These are phyloP conservation scores for Zoroaster sp. DNA, from an alignment of 53 echinoderm and acorn worm genomes.

Conservation along the genomic window DNA sequence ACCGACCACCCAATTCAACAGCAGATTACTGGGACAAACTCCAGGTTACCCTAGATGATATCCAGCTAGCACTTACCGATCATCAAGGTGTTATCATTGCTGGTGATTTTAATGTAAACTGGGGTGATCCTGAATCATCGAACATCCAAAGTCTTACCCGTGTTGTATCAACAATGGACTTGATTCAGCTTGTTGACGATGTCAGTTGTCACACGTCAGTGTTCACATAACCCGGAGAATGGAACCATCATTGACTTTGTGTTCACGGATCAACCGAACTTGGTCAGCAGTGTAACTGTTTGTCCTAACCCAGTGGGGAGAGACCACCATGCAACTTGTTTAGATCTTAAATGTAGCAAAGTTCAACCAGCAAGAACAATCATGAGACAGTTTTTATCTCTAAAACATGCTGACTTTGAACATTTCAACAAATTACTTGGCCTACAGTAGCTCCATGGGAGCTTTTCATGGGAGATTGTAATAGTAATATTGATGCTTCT, in stretches of 20 bases:
- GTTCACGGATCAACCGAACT: constrained; percentile 19
- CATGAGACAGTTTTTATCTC: constrained; percentile 7
- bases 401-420: background rate
- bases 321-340: too few species aligned
- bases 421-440: background rate
- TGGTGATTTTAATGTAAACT: constrained; percentile 52
- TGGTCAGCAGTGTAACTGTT: background rate
- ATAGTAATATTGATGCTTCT: background rate
- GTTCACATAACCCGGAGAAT: background rate
- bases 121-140: background rate
- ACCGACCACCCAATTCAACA: constrained; percentile 20
- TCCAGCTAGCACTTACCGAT: background rate
- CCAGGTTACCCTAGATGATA: constrained; percentile 21
- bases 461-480: constrained; percentile 2
- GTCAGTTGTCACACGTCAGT: background rate
- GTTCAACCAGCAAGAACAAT: background rate
- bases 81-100: constrained; percentile 29
- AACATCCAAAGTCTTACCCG: background rate
- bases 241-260: constrained; percentile 51
- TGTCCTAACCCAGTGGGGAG: too few species aligned
- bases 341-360: background rate
- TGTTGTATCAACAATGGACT: constrained; percentile 33
- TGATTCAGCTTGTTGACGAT: constrained; percentile 21
- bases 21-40: constrained; percentile 10
- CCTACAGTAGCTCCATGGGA: constrained; percentile 3